Conservation (phyloP, 2,888 invertebrate species). For the Chorisops tibialis region DNA sequence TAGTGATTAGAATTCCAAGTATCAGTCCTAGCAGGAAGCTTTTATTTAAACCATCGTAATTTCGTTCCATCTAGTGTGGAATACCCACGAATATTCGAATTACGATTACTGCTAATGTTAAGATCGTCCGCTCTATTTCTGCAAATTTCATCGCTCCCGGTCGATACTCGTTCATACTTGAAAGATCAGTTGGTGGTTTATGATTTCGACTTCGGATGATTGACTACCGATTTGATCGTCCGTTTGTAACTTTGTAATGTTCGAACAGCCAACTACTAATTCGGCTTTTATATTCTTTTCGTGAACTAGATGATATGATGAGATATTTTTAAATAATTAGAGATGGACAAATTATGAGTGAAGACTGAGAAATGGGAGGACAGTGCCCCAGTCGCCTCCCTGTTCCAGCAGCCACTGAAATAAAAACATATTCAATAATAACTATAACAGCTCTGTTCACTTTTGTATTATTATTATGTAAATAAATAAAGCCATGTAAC, state of each 20-base stretch:
- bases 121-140: neutral
- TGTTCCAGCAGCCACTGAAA: no score
- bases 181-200: slow-evolving; percentile 14
- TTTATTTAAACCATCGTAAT: slow-evolving; percentile 45
- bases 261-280: slow-evolving; percentile 49
- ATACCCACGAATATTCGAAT: neutral
- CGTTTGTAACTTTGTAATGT: slow-evolving; percentile 47
- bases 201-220: neutral
- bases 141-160: slow-evolving; percentile 19
- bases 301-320: slow-evolving; percentile 47
- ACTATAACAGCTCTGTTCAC: slow-evolving; percentile 11
- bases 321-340: no score
- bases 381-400: no score
- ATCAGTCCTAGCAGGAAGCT: slow-evolving; percentile 50
- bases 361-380: no score
- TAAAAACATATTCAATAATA: slow-evolving; percentile 30
- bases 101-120: neutral
- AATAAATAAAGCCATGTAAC: no score
- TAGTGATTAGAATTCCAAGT: slow-evolving; percentile 48
- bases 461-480: neutral
- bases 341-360: no score
- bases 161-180: slow-evolving; percentile 25
- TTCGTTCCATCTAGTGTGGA: neutral
- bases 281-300: slow-evolving; percentile 47
- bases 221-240: slow-evolving; percentile 37